A percentile compares a stretch with the other conserved stretches of the same genome.
These are phyloP conservation scores for Carassius carassius DNA, from an alignment of 2,113 vertebrate species.

Conservation along the genomic window DNA sequence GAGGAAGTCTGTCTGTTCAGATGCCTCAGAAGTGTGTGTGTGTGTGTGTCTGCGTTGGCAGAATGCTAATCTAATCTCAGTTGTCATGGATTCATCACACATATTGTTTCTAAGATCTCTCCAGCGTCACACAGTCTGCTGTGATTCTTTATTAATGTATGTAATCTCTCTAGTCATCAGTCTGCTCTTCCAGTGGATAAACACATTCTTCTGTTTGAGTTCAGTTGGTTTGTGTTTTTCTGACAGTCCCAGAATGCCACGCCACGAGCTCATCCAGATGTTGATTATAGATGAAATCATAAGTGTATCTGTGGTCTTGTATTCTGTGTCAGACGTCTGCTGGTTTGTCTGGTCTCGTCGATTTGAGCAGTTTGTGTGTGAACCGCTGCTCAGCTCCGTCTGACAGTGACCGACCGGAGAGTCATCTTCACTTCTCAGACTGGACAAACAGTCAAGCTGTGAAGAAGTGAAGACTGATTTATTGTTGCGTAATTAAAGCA, in stretches of 20 bases:
- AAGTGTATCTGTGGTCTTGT: too few relatives aligned
- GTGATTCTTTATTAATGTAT: background rate
- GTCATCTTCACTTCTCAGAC: too few relatives aligned
- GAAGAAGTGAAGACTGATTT: background rate
- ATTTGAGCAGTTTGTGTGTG: too few relatives aligned
- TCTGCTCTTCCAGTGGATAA: too few relatives aligned
- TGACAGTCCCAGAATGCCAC: background rate
- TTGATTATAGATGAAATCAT: background rate
- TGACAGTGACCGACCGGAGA: too few relatives aligned
- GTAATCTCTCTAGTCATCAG: background rate
- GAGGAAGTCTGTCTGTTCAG: constrained; percentile 14
- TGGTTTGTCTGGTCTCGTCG: too few relatives aligned
- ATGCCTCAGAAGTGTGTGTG: constrained; percentile 26
- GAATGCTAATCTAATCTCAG: constrained; percentile 45
- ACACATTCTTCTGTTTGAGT: too few relatives aligned
- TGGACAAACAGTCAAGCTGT: background rate
- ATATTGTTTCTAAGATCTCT: constrained; percentile 14
- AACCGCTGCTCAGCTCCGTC: too few relatives aligned
- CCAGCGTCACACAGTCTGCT: constrained; percentile 16
- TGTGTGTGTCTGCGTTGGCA: constrained; percentile 49
- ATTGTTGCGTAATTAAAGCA: background rate
- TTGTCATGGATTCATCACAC: constrained; percentile 42
- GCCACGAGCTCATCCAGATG: background rate
- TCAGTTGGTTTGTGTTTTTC: background rate
- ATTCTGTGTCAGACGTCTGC: too few relatives aligned